phyloP scores from a whole-genome alignment of 2,888 invertebrate species.

The Drosophila parthenogenetica region DNA sequence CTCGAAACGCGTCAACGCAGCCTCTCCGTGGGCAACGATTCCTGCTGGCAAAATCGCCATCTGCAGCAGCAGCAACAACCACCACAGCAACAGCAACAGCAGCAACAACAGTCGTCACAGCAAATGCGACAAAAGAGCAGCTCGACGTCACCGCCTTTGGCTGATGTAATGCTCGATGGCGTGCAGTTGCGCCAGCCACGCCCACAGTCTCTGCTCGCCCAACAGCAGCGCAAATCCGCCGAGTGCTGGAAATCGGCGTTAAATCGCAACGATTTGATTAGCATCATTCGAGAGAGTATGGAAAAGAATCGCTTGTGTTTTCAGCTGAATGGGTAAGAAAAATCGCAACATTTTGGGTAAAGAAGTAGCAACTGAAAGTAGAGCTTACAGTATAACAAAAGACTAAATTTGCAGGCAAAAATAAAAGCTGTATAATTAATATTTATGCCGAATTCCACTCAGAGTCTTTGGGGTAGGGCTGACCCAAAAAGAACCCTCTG shows the following conservation, averaged over 20 bases:
- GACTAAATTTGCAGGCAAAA: no score
- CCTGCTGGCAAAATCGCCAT: slow-evolving; percentile 83
- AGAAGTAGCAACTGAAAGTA: no score
- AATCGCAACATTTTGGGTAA: neutral
- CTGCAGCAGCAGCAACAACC: slow-evolving; percentile 60
- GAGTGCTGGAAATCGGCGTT: slow-evolving; percentile 89
- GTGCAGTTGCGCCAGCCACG: slow-evolving; percentile 81
- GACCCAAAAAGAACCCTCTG: neutral
- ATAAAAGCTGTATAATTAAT: neutral
- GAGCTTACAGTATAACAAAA: no score
- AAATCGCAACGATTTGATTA: slow-evolving; percentile 92
- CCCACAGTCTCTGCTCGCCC: slow-evolving; percentile 61
- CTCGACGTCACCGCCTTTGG: slow-evolving; percentile 67
- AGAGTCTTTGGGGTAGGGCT: slow-evolving; percentile 4
- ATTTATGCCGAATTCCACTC: neutral
- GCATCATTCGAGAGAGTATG: slow-evolving; percentile 96
- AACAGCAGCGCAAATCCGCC: slow-evolving; percentile 79
- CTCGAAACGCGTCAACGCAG: slow-evolving; percentile 84
- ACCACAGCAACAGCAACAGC: slow-evolving; percentile 45
- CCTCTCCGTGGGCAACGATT: slow-evolving; percentile 85
- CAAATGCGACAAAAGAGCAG: slow-evolving; percentile 58
- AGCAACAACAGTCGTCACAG: slow-evolving; percentile 32
- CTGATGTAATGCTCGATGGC: slow-evolving; percentile 78
- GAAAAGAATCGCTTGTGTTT: slow-evolving; percentile 95
- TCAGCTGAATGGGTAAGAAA: slow-evolving; percentile 90